These are phyloP conservation scores for Sialis fuliginosa DNA, from an alignment of 2,888 invertebrate genomes.

Conservation along the genomic window DNA sequence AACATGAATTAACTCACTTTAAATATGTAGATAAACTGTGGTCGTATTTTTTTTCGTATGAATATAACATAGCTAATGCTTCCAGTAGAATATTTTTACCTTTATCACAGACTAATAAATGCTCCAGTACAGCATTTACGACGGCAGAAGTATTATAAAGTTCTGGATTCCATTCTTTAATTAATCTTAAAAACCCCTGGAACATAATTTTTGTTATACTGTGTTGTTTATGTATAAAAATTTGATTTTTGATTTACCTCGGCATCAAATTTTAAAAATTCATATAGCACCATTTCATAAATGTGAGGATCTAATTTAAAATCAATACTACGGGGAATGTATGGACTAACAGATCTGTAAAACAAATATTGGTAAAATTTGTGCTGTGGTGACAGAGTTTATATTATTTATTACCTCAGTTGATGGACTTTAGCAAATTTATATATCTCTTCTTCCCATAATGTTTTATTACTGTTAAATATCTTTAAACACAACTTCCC, in stretches of 20 bases:
- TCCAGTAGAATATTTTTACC: slow-evolving; percentile 63
- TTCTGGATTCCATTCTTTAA: slow-evolving; percentile 76
- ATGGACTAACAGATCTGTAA: slow-evolving; percentile 51
- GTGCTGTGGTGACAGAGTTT: neutral
- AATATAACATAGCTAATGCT: slow-evolving; percentile 77
- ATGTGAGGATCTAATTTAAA: slow-evolving; percentile 63
- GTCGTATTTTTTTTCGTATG: slow-evolving; percentile 74
- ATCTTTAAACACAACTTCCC: slow-evolving; percentile 73
- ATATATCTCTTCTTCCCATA: slow-evolving; percentile 85
- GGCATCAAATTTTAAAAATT: slow-evolving; percentile 73
- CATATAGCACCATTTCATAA: slow-evolving; percentile 88
- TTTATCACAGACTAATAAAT: slow-evolving; percentile 48
- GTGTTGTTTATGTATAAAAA: neutral
- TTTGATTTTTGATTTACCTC: slow-evolving; percentile 22
- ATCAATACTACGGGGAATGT: slow-evolving; percentile 57
- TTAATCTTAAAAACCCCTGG: slow-evolving; percentile 61
- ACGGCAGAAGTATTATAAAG: slow-evolving; percentile 71
- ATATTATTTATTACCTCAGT: slow-evolving; percentile 27
- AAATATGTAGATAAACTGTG: slow-evolving; percentile 83
- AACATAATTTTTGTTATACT: slow-evolving; percentile 10
- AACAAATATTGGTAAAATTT: neutral
- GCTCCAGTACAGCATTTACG: slow-evolving; percentile 70
- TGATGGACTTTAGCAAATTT: slow-evolving; percentile 77
- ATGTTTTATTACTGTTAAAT: slow-evolving; percentile 58
- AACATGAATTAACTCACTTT: slow-evolving; percentile 33